Base-by-base conservation (phyloP, 2,797 vertebrate species). In the Karalla daura region DNA sequence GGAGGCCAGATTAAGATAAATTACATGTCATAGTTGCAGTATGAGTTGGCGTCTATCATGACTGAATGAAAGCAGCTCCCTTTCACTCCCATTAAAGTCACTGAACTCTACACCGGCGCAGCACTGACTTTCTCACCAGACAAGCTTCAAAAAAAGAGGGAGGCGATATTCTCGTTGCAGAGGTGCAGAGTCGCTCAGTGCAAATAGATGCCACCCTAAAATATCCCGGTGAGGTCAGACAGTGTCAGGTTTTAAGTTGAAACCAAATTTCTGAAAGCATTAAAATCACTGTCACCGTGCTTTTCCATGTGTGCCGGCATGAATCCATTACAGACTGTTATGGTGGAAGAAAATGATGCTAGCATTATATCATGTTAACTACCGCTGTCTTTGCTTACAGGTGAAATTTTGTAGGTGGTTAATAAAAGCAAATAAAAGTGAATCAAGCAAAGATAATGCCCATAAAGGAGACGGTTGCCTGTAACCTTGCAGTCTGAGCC, bases 151-250 rank as follows among this genome's bases (percentile, higher is more conserved):
- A 59, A 54, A 52, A 68, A 58, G 40, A 64, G 40, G 32, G 13
- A 53, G 64, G 53, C 45, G 60, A 64, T 78, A 49, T 74, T 72
- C 49, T 45, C 49, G 39, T 61, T 80, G 69, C 41, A 64, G 62
- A 80, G 77, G 76, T 68, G 68, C 41, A 65, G 39, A 74, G 63
- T 68, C 63, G 45, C 64, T 39, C 47, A 1, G 66, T 78, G 78
- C 61, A 81, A 76, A 80, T 74, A 63, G 63, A 59, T 67, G 55
- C 64, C 68, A 88, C 82, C n/a, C 75, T 30, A 82, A 88, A 87
- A 87, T 90, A 87, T 83, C 76, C 72, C 32, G 70, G 70, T 60
- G 73, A 70, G 72, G 80, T 85, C 74, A 75, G 37, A 43, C 32
- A 33, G 41, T 63, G 62, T 62, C 64, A 66, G 30, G 55, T 83